Evolutionary conservation across 2,797 vertebrate genomes (phyloP).

Genomic region (Sparidentex hasta): DNA sequence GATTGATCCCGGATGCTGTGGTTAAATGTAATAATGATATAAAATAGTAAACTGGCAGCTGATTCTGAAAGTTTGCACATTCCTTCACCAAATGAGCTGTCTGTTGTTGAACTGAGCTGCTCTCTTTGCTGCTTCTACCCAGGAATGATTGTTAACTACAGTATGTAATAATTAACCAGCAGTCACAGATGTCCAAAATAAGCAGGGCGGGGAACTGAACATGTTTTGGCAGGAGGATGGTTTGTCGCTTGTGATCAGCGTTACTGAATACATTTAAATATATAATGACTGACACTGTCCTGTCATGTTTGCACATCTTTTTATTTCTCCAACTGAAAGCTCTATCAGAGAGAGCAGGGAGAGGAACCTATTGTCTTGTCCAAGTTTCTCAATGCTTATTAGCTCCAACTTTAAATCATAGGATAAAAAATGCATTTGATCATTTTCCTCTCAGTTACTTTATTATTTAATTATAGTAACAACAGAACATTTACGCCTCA

Average conservation of each 20-base stretch:
- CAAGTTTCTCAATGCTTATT: background rate
- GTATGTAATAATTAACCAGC: background rate
- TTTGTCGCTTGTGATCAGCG: rapidly evolving
- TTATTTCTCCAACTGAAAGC: background rate
- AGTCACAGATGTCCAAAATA: background rate
- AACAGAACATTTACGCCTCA: background rate
- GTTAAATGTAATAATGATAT: background rate
- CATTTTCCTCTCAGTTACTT: background rate
- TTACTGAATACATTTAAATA: background rate
- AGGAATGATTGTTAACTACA: background rate
- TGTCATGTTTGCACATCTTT: background rate
- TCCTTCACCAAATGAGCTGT: background rate
- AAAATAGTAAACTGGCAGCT: background rate
- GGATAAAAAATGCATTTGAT: background rate
- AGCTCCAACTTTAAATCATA: background rate
- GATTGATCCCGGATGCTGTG: background rate
- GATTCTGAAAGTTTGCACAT: constrained; percentile 7
- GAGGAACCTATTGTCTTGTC: background rate
- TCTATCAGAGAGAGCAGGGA: background rate
- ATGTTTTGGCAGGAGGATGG: background rate
- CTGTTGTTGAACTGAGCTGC: background rate
- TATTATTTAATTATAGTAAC: background rate
- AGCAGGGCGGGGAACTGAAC: background rate
- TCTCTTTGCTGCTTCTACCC: background rate
- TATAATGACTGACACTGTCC: background rate